Conservation (phyloP, 2,113 vertebrate genomes). For the Oncorhynchus keta region DNA sequence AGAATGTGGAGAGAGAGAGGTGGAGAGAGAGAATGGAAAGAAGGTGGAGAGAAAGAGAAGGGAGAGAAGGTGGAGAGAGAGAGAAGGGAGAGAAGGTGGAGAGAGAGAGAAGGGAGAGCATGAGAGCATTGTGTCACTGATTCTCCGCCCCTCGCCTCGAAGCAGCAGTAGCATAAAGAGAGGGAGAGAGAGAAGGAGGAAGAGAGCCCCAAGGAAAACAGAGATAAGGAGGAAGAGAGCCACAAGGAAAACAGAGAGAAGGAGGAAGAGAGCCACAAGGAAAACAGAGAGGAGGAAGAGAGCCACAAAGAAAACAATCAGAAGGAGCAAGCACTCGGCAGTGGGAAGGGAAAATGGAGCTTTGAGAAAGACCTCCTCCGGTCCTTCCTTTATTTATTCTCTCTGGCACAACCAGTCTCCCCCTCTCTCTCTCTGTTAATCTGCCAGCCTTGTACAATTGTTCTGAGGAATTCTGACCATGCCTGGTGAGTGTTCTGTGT, state of each 20-base stretch:
- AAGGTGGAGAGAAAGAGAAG: too few relatives aligned
- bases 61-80: too few relatives aligned
- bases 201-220: too few relatives aligned
- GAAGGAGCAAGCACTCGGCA: conserved; percentile 29
- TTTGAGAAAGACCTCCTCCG: conserved; percentile 45
- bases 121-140: conserved; percentile 49
- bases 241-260: neutral
- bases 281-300: conserved; percentile 41
- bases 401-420: neutral
- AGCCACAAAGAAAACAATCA: conserved; percentile 44
- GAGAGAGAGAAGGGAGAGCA: conserved; percentile 5
- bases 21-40: too few relatives aligned
- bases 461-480: conserved; percentile 67
- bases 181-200: conserved; percentile 31
- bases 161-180: conserved; percentile 47
- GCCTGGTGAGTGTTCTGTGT: conserved; percentile 69
- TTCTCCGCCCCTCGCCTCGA: conserved; percentile 67
- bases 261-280: conserved; percentile 19
- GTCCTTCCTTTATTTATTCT: conserved; percentile 20
- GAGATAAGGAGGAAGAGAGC: too few relatives aligned
- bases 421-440: neutral
- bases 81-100: too few relatives aligned
- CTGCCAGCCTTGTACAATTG: conserved; percentile 39
- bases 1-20: neutral
- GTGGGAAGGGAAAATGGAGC: conserved; percentile 57